Base-by-base conservation (phyloP, 1,140 invertebrate species). In the Drosophila melanica region DNA sequence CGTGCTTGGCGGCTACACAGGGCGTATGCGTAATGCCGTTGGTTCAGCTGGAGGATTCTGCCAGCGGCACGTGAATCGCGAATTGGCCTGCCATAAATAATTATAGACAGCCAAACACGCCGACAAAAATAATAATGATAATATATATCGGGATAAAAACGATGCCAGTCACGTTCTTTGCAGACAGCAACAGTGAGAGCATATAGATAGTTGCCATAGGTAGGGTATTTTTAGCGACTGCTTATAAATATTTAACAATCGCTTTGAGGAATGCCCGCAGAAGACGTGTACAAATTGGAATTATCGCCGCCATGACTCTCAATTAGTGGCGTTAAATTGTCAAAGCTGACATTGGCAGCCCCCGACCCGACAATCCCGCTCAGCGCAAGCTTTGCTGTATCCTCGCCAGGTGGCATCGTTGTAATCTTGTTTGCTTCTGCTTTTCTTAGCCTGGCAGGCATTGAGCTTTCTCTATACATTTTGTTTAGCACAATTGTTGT, bases 251-350 rank as follows among this genome's bases (percentile, higher is more conserved):
- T 87, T 86, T 81, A 81, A 62, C 63, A 72, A 60, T 53, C 80
- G 65, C 76, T 67, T 67, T 53, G 41, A 44, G 30, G 39, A 65
- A 68, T 68, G 69, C 69, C 75, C 45, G 45, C 55, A 47, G 62
- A 73, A 79, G 67, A 82, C 76, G 68, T 69, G 84, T 64, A 63
- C 76, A 89, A 87, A 89, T 89, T 89, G 85, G 77, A 89, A 90
- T 89, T 89, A 89, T 89, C 72, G 77, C 66, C 70, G 73, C 79
- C 80, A 80, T 89, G 79, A 89, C 69, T 80, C 84, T 80, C 84
- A 81, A 89, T 89, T 89, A 89, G 84, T 84, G 68, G 79, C 84
- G 76, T 75, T 89, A 89, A 89, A 89, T 89, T 87, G 80, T 80
- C 85, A 73, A 81, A 71, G 68, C 67, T 57, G 54, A 42, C 44